A percentile compares a stretch with the other conserved stretches of the same genome.
Conservation (phyloP, 1,140 invertebrate genomes). For the Coelopa frigida region DNA sequence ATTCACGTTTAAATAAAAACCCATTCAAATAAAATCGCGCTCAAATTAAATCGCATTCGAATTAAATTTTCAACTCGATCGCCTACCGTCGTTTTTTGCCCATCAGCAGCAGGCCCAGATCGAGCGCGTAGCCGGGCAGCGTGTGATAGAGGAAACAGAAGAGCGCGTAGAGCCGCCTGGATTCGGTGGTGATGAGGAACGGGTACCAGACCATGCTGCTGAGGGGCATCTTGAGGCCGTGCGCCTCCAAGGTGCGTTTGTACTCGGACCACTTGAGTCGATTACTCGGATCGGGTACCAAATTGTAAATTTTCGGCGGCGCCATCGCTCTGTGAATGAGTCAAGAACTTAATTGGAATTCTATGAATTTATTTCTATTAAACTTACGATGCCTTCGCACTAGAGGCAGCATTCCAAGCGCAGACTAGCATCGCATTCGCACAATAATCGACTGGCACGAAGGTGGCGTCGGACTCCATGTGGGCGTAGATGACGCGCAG, state of each 20-base stretch:
- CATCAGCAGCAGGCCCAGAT: slow-evolving; percentile 44
- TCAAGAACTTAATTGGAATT: slow-evolving; percentile 1
- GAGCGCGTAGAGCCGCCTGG: slow-evolving; percentile 41
- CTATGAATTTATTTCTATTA: neutral
- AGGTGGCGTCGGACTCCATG: slow-evolving; percentile 53
- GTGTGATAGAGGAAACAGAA: slow-evolving; percentile 49
- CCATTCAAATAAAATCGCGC: no score
- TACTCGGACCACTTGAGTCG: slow-evolving; percentile 54
- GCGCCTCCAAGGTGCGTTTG: slow-evolving; percentile 15
- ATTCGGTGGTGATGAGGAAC: slow-evolving; percentile 40
- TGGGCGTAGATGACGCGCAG: slow-evolving; percentile 59
- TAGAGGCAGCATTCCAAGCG: slow-evolving; percentile 23
- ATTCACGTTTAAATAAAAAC: no score
- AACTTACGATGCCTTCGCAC: neutral
- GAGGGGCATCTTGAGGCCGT: slow-evolving; percentile 29
- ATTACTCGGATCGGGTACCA: slow-evolving; percentile 56
- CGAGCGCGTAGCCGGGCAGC: slow-evolving; percentile 52
- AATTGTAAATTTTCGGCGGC: slow-evolving; percentile 57
- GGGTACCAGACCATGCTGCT: slow-evolving; percentile 47
- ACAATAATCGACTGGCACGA: slow-evolving; percentile 78
- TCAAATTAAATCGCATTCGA: slow-evolving; percentile 2
- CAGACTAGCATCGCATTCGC: slow-evolving; percentile 67
- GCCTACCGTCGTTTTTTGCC: slow-evolving; percentile 49
- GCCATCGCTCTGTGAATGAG: neutral
- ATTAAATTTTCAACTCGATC: neutral